Conservation (phyloP, 1,140 invertebrate species). For the Heliconius congener region DNA sequence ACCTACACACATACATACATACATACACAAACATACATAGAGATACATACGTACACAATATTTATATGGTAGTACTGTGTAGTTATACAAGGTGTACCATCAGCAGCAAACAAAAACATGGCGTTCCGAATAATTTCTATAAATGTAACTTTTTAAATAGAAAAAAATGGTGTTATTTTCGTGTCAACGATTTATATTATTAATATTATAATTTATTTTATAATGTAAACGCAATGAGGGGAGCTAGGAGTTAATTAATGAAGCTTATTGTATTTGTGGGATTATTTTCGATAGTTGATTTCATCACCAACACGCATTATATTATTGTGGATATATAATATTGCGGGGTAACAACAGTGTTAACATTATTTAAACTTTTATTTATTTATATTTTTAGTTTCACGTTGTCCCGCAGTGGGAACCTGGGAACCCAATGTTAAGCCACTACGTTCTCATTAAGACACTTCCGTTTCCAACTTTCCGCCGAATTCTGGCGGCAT, state of each 20-base stretch:
- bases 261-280: not conserved
- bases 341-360: not conserved
- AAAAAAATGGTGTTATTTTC: not conserved
- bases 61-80: not conserved
- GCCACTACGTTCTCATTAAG: too few species aligned
- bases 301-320: not conserved
- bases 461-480: too few species aligned
- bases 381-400: not conserved
- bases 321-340: not conserved
- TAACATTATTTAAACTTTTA: not conserved
- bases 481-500: too few species aligned
- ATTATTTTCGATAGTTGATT: conserved; percentile 13
- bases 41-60: not conserved
- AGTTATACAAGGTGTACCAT: not conserved
- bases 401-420: too few species aligned
- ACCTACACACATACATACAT: not conserved
- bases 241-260: conserved; percentile 2
- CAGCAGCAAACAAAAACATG: not conserved
- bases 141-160: not conserved
- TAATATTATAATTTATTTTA: conserved; percentile 4
- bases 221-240: not conserved
- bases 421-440: too few species aligned
- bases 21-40: not conserved
- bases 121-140: not conserved
- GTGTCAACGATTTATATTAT: conserved; percentile 12